A percentile compares a stretch with the other conserved stretches of the same genome.
phyloP scores from a whole-genome alignment of 2,797 vertebrate genomes.

The Hydrolagus colliei region DNA sequence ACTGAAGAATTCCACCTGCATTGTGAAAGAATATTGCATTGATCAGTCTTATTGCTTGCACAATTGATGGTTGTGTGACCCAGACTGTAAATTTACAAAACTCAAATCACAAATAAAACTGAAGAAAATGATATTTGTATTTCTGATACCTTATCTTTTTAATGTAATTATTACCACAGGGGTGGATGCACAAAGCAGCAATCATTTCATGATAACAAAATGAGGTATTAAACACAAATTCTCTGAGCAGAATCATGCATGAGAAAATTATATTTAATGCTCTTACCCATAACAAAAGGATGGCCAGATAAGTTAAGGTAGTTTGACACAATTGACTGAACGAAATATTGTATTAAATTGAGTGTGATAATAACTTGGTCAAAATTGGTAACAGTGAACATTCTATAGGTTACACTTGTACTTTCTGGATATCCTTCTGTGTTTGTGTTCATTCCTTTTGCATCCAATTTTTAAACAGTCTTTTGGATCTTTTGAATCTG shows the following conservation, averaged over 20 bases:
- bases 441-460: background rate
- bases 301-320: background rate
- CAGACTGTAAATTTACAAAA: conserved; percentile 47
- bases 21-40: conserved; percentile 54
- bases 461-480: background rate
- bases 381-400: background rate
- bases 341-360: background rate
- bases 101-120: conserved; percentile 32
- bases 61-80: conserved; percentile 47
- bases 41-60: conserved; percentile 59
- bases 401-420: background rate
- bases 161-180: background rate
- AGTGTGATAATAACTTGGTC: background rate
- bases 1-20: conserved; percentile 50
- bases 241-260: conserved; percentile 1
- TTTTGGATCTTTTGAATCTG: background rate
- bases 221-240: background rate
- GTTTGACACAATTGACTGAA: background rate
- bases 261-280: background rate
- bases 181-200: background rate
- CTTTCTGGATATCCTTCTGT: background rate
- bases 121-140: conserved; percentile 24
- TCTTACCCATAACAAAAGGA: background rate
- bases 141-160: background rate
- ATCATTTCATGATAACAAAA: background rate